Evolutionary conservation across 92 coral and sea anemone genomes (phyloP).

Genomic region (Umimayanthus chanpuru): DNA sequence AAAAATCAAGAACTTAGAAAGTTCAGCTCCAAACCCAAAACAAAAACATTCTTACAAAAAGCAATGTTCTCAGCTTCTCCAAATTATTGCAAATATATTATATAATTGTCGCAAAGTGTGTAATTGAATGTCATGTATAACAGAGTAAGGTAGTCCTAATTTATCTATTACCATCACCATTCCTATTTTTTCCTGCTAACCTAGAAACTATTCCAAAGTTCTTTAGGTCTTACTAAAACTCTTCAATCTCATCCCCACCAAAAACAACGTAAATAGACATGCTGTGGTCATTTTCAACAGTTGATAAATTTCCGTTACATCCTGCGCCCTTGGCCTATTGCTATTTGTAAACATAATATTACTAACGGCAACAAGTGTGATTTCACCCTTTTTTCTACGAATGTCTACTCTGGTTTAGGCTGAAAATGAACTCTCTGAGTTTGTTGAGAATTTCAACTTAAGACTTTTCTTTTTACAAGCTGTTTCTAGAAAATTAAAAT

Average conservation of each 20-base stretch:
- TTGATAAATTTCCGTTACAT: too few relatives aligned
- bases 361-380: neutral
- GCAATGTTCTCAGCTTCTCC: neutral
- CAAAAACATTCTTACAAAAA: neutral
- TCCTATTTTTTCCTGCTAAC: neutral
- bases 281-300: neutral
- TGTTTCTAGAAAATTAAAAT: too few relatives aligned
- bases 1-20: too few relatives aligned
- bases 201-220: neutral
- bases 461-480: too few relatives aligned
- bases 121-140: neutral
- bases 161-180: neutral
- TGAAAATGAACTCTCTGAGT: neutral
- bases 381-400: neutral
- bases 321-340: neutral
- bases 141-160: neutral
- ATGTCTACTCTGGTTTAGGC: too few relatives aligned
- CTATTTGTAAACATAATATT: neutral
- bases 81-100: neutral
- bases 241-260: too few relatives aligned
- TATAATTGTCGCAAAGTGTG: neutral
- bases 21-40: neutral
- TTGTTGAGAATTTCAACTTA: neutral
- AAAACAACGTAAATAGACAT: too few relatives aligned
- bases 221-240: neutral